Base-by-base conservation (phyloP, 2,797 vertebrate genomes). In the Bradypodion ventrale region DNA sequence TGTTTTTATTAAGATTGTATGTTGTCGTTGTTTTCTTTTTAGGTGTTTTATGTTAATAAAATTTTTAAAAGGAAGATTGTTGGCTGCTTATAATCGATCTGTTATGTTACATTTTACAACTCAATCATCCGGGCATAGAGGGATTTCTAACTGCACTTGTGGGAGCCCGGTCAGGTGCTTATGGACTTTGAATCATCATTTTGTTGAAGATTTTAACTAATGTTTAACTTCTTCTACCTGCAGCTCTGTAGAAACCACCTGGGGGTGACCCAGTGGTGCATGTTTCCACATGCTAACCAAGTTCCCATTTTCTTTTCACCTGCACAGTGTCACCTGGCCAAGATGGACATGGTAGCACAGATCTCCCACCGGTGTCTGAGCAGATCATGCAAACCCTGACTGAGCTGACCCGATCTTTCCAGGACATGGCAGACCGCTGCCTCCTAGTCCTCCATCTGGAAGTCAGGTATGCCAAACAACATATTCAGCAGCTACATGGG, bases 401-500 rank as follows among this genome's bases (percentile, higher is more conserved):
- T 0, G 98, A 99, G 92, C 96, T 99, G 83, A 97, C 97, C 90
- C 97, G 93, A 82, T 96, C 97, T 42, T 99, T 99, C 92, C 98
- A 99, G 89, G 98, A 99, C 78, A 98, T 99, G 91, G 98, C 98
- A 0, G 97, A 99, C 89, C 97, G 98, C 91, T 99, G 98, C 94
- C 95, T 99, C 86, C 96, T 99, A 49, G 98, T 97, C 9, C 94
- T 99, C 44, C 98, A 99, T 91, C 91, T 99, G 95, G 98, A 99
- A 95, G 97, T 99, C 95, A 98, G 98, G 98, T 99, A 96, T 0
- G 93, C 83, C 42, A 9, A 16, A 60, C 69, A 73, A 65, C 0
- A 3, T 46, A 35, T 12, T 4, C 19, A 5, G 7, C 21, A 62
- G 40, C 35, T 21, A 49, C 46, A 12, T 49, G 13, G 46, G 13